A percentile compares a stretch with the other conserved stretches of the same genome.
Evolutionary conservation across 2,797 vertebrate species (phyloP).

Genomic region (Glossophaga mutica): DNA sequence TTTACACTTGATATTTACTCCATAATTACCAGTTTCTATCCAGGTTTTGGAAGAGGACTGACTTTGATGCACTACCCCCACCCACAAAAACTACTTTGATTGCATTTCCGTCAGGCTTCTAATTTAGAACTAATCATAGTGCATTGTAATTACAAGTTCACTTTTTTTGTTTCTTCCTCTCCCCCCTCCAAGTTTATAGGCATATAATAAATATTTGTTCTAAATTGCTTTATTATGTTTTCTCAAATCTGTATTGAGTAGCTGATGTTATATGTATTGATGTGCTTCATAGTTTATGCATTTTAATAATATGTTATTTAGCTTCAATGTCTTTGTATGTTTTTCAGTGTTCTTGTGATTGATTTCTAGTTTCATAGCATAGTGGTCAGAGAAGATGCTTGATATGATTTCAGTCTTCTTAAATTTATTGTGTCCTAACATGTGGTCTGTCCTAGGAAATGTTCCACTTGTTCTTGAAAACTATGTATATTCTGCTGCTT

Average conservation of each 20-base stretch:
- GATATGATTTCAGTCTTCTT: background rate
- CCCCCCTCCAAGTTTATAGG: background rate
- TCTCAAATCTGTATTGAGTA: background rate
- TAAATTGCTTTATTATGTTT: slow-evolving; percentile 21
- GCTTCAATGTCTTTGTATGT: no score
- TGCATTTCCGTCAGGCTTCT: background rate
- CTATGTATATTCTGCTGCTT: background rate
- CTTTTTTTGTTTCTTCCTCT: background rate
- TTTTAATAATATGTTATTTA: background rate
- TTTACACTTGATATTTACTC: background rate
- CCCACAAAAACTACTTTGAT: background rate
- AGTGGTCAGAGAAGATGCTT: background rate
- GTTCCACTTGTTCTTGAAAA: background rate
- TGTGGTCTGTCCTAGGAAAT: background rate
- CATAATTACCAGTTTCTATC: background rate
- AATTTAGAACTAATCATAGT: background rate
- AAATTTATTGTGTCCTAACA: background rate
- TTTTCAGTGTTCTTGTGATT: background rate
- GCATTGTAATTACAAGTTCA: background rate
- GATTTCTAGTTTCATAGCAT: background rate
- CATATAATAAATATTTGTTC: background rate
- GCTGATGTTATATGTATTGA: background rate
- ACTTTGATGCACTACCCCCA: background rate
- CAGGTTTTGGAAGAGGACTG: background rate
- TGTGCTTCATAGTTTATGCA: background rate